phyloP scores from a whole-genome alignment of 1,140 invertebrate species.

The Pseudomyrmex gracilis region DNA sequence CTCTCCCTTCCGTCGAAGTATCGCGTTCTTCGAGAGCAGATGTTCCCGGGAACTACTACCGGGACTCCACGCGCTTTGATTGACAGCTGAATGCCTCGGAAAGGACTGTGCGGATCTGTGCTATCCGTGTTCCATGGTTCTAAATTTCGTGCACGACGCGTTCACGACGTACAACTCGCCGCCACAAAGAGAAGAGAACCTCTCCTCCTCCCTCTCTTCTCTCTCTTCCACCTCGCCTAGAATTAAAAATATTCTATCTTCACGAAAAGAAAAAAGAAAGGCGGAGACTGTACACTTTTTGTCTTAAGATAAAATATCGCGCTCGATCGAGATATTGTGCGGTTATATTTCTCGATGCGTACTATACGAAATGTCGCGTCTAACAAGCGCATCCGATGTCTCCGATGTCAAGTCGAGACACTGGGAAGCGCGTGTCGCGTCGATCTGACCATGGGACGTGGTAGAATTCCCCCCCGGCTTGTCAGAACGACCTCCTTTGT shows the following conservation, averaged over 20 bases:
- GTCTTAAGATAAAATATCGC: background rate
- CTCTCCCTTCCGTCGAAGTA: slow-evolving; percentile 30
- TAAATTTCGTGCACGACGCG: slow-evolving; percentile 52
- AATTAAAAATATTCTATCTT: slow-evolving; percentile 49
- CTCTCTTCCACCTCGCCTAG: background rate
- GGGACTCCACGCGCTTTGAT: slow-evolving; percentile 64
- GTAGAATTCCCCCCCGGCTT: slow-evolving; percentile 17
- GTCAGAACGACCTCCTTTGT: slow-evolving; percentile 61
- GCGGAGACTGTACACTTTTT: background rate
- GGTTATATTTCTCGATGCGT: background rate
- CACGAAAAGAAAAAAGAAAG: background rate
- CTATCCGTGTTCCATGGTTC: slow-evolving; percentile 58
- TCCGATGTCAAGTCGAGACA: background rate
- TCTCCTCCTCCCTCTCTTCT: background rate
- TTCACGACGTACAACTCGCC: slow-evolving; percentile 42
- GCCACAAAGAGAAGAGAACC: slow-evolving; percentile 26
- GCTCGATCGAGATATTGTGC: background rate
- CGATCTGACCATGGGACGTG: background rate
- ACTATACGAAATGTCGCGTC: slow-evolving; percentile 18
- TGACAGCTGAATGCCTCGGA: slow-evolving; percentile 74
- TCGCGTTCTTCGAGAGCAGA: slow-evolving; percentile 68
- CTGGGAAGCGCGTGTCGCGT: slow-evolving; percentile 11
- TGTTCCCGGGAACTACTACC: slow-evolving; percentile 51
- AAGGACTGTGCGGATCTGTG: slow-evolving; percentile 57
- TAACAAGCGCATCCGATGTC: slow-evolving; percentile 50